Percentiles rank a stretch among this genome's conserved stretches.
Evolutionary conservation across 2,888 invertebrate genomes (phyloP).

Genomic region (Eristalis arbustorum): DNA sequence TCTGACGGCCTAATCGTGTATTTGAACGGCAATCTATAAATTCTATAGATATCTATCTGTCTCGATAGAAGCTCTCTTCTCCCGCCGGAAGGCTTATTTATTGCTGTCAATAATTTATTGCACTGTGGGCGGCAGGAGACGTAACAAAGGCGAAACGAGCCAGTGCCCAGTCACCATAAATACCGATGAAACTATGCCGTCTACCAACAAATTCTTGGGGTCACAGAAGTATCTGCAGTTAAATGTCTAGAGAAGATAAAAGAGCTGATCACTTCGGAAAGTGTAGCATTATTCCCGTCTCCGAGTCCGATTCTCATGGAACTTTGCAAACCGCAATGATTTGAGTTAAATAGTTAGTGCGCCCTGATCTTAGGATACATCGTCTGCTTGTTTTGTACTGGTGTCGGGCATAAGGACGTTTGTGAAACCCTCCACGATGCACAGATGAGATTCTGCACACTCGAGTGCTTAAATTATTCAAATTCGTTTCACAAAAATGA

Average conservation of each 20-base stretch:
- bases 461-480: conserved; percentile 55
- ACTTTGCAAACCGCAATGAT: conserved; percentile 49
- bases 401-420: conserved; percentile 1
- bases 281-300: neutral
- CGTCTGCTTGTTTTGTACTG: conserved; percentile 37
- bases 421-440: neutral
- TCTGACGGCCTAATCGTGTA: conserved; percentile 20
- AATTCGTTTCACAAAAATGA: conserved; percentile 59
- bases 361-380: conserved; percentile 38
- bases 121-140: conserved; percentile 12
- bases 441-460: neutral
- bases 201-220: conserved; percentile 36
- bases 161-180: conserved; percentile 50
- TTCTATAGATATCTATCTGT: conserved; percentile 18
- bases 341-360: conserved; percentile 36
- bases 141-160: conserved; percentile 5
- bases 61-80: neutral
- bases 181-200: conserved; percentile 57
- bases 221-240: conserved; percentile 44
- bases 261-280: conserved; percentile 27
- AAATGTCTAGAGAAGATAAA: conserved; percentile 23
- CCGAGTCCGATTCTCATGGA: conserved; percentile 3
- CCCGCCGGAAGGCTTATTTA: conserved; percentile 31
- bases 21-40: conserved; percentile 37
- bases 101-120: conserved; percentile 49